Evolutionary conservation across 2,888 invertebrate genomes (phyloP), one percentile per base, ranked within the genome.

Genomic region (Eilema griseolum): DNA sequence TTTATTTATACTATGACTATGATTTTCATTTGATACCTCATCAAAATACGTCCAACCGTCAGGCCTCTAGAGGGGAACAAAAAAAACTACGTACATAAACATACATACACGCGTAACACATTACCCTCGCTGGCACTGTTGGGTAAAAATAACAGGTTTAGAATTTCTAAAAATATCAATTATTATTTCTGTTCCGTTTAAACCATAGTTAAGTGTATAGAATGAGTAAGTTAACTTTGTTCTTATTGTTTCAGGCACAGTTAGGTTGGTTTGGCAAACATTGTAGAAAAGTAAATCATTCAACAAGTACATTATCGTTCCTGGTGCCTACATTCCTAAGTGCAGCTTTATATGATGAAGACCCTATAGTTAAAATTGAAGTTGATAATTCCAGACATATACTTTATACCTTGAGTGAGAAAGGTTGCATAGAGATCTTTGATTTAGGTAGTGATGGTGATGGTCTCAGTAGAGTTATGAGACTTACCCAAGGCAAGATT

Each of bases 191-290:
- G 11, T 56, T 37, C 57, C 20, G 11, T 66, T 67, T 46, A 46
- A 20, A 12, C 37, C 10, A 41, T 14, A 16, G 16, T 41, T 14
- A 4, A 20, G 5, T 46, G 5, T 37, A 12, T 37, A 37, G 33
- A 41, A 41, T 41, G 16, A 16, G 4, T 41, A 4, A 41, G 5
- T 2, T 20, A n/a, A 52, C 16, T n/a, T 52, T 20, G 10, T 52
- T n/a, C 14, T 14, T 62, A 14, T 33, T 74, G 77, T 90, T 94
- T 65, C 89, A 97, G 97, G 97, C 97, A 63, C 97, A 98, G 91
- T 96, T 97, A 80, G 98, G 98, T 77, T 99, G 99, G 99, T 98
- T 99, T 92, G 98, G 98, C 26, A 98, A 98, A 91, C 97, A 98
- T 80, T 99, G 99, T 90, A 98, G 98, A 90, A 99, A 99, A 95